Evolutionary conservation across 2,797 vertebrate genomes (phyloP).

Genomic region (Propithecus perrieri): DNA sequence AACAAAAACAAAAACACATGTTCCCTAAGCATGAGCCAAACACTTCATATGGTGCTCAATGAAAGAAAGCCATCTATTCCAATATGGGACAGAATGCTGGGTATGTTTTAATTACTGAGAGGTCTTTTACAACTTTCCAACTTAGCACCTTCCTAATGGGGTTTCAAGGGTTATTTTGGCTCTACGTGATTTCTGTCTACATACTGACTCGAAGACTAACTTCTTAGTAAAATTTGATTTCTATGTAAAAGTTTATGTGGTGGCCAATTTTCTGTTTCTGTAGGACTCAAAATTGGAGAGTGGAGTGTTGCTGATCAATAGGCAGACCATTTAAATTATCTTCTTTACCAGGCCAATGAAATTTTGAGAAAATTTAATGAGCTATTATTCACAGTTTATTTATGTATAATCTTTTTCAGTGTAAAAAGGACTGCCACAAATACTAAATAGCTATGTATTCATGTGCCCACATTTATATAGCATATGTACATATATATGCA

Average conservation of each 20-base stretch:
- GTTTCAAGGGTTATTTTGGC: background rate
- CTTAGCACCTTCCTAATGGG: background rate
- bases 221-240: background rate
- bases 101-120: background rate
- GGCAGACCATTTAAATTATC: background rate
- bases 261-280: background rate
- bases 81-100: background rate
- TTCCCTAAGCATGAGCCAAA: background rate
- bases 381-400: background rate
- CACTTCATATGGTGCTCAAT: background rate
- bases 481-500: background rate
- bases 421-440: background rate
- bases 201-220: background rate
- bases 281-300: background rate
- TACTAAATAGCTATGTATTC: background rate
- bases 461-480: background rate
- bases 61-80: background rate
- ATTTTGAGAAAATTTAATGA: background rate
- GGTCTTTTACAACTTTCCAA: background rate
- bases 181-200: background rate
- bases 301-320: background rate
- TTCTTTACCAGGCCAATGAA: background rate
- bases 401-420: background rate
- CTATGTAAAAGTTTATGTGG: background rate
- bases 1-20: background rate